phyloP scores from a whole-genome alignment of 2,113 vertebrate genomes.

The Probosciger aterrimus region DNA sequence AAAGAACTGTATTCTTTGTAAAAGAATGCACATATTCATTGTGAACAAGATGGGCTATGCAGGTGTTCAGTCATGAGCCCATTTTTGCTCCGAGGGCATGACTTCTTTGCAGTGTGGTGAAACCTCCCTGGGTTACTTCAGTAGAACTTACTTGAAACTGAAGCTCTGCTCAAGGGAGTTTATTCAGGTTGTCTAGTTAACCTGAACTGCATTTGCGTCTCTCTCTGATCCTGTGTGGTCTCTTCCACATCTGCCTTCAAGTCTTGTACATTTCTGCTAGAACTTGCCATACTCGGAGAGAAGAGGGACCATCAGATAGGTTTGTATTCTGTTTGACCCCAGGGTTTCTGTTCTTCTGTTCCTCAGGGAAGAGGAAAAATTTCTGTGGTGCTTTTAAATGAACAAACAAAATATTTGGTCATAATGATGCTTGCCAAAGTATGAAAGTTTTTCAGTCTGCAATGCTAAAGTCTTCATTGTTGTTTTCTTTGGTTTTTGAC shows the following conservation, averaged over 20 bases:
- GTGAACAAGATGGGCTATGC: neutral
- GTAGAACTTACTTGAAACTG: neutral
- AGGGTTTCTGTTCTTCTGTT: neutral
- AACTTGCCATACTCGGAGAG: neutral
- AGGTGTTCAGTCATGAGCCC: neutral
- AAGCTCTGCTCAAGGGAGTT: neutral
- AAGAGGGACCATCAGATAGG: neutral
- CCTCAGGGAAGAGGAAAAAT: neutral
- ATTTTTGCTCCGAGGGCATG: neutral
- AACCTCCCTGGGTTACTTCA: neutral
- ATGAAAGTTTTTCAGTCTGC: neutral
- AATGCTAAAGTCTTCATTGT: neutral
- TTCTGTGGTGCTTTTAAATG: neutral
- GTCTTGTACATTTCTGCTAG: neutral
- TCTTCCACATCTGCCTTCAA: neutral
- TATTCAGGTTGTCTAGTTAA: neutral
- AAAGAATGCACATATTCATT: neutral
- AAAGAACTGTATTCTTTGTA: neutral
- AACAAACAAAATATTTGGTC: neutral
- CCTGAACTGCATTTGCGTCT: neutral
- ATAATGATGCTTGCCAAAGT: neutral
- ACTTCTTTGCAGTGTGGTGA: neutral
- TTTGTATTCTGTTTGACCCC: neutral
- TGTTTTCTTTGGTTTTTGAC: neutral
- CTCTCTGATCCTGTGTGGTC: fast-evolving